Conservation (phyloP, 2,888 invertebrate genomes). For the Drosophila incognita region DNA sequence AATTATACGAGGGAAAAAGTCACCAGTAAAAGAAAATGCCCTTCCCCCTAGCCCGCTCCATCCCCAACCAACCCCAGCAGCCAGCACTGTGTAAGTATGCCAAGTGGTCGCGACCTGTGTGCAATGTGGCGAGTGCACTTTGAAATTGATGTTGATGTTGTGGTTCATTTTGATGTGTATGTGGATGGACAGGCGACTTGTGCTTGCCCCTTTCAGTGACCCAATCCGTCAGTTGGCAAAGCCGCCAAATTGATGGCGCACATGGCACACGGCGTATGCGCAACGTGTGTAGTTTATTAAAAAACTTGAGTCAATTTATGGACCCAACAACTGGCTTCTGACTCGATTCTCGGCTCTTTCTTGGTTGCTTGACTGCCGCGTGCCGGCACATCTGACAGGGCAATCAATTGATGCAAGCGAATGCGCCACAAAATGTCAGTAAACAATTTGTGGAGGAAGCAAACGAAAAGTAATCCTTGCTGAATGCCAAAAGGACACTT, state of each 20-base stretch:
- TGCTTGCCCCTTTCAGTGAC: conserved; percentile 1
- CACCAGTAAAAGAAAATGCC: conserved; percentile 1
- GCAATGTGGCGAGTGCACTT: conserved; percentile 65
- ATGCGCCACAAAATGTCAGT: conserved; percentile 66
- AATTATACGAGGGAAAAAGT: conserved; percentile 50
- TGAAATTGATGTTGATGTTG: conserved; percentile 57
- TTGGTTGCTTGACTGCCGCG: background rate
- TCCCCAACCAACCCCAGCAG: background rate
- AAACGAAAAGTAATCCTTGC: conserved; percentile 16
- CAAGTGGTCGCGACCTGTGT: conserved; percentile 57
- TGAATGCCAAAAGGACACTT: conserved; percentile 39
- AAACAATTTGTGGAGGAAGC: conserved; percentile 59
- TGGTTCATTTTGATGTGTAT: background rate
- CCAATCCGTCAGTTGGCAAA: conserved; percentile 12
- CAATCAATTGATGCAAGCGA: conserved; percentile 72
- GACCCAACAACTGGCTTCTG: background rate
- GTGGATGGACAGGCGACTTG: conserved; percentile 38
- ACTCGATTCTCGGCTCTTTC: background rate
- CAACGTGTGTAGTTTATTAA: conserved; percentile 73
- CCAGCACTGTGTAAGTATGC: conserved; percentile 37
- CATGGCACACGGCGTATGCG: conserved; percentile 64
- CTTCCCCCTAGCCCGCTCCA: background rate
- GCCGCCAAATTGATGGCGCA: conserved; percentile 56
- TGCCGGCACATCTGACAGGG: conserved; percentile 39
- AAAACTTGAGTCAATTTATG: conserved; percentile 74